Percentiles rank a stretch among this genome's conserved stretches.
Evolutionary conservation across 2,113 vertebrate genomes (phyloP).

Genomic region (Zootoca vivipara): DNA sequence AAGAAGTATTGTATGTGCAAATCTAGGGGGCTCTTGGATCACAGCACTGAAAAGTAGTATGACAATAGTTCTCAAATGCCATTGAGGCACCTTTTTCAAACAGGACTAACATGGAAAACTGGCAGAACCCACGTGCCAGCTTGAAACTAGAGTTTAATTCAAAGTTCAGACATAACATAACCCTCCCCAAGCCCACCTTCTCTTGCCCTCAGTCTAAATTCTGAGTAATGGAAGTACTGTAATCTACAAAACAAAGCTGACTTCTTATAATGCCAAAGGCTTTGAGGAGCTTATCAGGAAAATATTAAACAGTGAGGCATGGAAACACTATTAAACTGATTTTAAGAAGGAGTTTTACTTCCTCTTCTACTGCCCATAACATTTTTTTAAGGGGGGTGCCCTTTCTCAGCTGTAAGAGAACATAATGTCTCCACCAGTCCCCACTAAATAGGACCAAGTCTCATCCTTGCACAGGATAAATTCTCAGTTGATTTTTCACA

Average conservation of each 20-base stretch:
- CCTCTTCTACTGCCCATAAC: background rate
- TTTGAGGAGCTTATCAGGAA: background rate
- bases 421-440: background rate
- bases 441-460: background rate
- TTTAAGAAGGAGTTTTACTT: background rate
- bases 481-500: background rate
- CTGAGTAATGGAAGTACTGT: background rate
- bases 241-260: background rate
- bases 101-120: background rate
- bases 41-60: background rate
- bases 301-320: background rate
- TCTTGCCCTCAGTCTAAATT: background rate
- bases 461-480: background rate
- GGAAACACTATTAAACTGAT: background rate
- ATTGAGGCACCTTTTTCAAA: background rate
- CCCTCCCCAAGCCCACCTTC: background rate
- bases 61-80: background rate
- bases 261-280: background rate
- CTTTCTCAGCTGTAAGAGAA: background rate
- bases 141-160: background rate
- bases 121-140: background rate
- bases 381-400: background rate
- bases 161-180: background rate
- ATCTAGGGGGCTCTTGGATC: background rate
- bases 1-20: background rate